Base-by-base conservation (phyloP, 1,140 invertebrate species). In the Thalassaphorura encarpata region DNA sequence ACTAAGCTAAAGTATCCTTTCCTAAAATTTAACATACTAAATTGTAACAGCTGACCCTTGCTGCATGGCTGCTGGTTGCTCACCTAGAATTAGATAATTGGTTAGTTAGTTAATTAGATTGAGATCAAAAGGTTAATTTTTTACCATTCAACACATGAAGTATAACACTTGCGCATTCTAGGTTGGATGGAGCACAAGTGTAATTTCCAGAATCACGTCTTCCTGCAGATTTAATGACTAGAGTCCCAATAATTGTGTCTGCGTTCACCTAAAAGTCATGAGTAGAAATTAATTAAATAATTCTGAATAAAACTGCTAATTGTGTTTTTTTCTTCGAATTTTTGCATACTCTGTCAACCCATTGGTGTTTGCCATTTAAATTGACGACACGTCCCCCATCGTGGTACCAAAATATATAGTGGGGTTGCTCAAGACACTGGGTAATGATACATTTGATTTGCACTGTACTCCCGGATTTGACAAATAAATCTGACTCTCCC, bases 151-250 rank as follows among this genome's bases (percentile, higher is more conserved):
- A 72, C 48, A 89, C 85, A 71, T 89, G 85, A 33, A 89, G 76
- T 59, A 83, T 77, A 49, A 87, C 84, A 69, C 82, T 84, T 28
- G 84, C 83, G 42, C 83, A 82, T 68, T 86, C 83, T 56, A 87
- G 76, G 74, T 87, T 87, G 62, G 84, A 86, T 31, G 86, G 85
- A 66, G 79, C 78, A 72, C 87, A 89, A 39, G 84, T 85, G 71
- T 88, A 89, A 72, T 87, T 87, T 29, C 61, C 69, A 52, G 83
- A 83, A 75, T 88, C 84, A 68, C 83, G 81, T 51, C 77, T 75
- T 53, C 74, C 78, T 31, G 83, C 82, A 66, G 83, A 80, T 68
- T 83, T 82, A 68, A 92, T 89, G 56, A 81, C 76, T 57, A 88
- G 71, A 29, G 75, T 77, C 61, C 77, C 79, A 33, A 83, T 78